Evolutionary conservation across 2,113 vertebrate genomes (phyloP).

Genomic region (Vulpes vulpes): DNA sequence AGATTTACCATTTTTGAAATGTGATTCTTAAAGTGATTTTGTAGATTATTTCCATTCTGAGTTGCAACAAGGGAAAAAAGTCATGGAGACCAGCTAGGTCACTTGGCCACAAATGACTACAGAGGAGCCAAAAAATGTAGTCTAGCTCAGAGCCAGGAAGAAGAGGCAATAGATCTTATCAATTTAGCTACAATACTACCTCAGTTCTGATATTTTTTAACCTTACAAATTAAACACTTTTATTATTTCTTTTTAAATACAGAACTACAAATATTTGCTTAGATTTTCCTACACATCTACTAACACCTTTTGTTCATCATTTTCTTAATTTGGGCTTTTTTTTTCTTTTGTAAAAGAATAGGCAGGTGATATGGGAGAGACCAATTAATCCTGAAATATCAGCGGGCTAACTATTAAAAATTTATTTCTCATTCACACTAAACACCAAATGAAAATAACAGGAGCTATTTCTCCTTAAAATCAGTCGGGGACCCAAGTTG

Average conservation of each 20-base stretch:
- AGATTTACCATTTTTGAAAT: background rate
- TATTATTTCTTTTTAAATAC: background rate
- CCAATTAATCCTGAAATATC: background rate
- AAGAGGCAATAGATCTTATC: background rate
- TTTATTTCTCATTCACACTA: background rate
- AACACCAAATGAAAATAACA: background rate
- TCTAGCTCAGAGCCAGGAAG: background rate
- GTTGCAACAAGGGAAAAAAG: background rate
- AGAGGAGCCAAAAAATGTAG: background rate
- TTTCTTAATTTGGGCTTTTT: background rate
- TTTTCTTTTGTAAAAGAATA: background rate
- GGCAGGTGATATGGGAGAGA: background rate
- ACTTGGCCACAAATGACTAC: background rate
- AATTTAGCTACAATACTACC: background rate
- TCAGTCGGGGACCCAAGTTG: background rate
- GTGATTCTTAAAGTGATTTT: background rate
- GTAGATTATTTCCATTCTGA: background rate
- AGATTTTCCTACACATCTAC: background rate
- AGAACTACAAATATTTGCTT: background rate
- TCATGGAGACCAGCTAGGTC: background rate
- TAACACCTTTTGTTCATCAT: background rate
- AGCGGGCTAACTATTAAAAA: background rate
- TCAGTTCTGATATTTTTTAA: constrained; percentile 17
- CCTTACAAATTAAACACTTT: background rate
- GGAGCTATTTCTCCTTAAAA: background rate